Percentiles rank a stretch among this genome's conserved stretches.
Conservation (phyloP, 2,797 vertebrate species). For the Nothura maculosa region DNA sequence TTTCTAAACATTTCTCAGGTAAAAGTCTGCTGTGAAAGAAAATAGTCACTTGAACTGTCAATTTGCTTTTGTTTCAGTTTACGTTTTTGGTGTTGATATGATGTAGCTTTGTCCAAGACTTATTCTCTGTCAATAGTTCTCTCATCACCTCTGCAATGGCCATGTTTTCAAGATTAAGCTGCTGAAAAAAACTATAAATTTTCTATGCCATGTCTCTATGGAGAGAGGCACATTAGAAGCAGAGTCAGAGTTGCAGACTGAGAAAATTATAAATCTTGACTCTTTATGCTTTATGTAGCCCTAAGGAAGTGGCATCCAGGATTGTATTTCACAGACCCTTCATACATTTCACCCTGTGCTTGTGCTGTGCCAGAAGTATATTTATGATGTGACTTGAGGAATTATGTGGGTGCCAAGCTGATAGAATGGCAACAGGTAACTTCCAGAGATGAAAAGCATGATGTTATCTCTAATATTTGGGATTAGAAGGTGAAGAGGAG, state of each 20-base stretch:
- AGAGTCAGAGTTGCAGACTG: background rate
- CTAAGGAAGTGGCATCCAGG: background rate
- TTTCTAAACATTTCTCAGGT: background rate
- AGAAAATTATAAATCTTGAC: background rate
- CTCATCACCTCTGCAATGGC: background rate
- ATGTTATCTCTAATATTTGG: background rate
- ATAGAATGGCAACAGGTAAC: background rate
- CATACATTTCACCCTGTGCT: background rate
- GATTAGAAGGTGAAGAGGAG: background rate
- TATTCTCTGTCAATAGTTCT: background rate
- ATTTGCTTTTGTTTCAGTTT: background rate
- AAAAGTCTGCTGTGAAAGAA: background rate
- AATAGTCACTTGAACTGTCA: background rate
- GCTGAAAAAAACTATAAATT: background rate
- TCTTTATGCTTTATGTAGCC: background rate
- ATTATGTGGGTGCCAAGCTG: background rate
- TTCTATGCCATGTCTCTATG: background rate
- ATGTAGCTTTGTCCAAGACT: background rate
- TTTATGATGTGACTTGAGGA: background rate
- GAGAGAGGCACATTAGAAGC: background rate
- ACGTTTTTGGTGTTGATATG: background rate
- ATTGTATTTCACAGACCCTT: background rate
- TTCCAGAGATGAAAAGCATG: background rate
- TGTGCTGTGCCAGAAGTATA: background rate
- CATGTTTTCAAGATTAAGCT: background rate